phyloP scores from a whole-genome alignment of 2,888 invertebrate species.

The Yponomeuta cagnagella region DNA sequence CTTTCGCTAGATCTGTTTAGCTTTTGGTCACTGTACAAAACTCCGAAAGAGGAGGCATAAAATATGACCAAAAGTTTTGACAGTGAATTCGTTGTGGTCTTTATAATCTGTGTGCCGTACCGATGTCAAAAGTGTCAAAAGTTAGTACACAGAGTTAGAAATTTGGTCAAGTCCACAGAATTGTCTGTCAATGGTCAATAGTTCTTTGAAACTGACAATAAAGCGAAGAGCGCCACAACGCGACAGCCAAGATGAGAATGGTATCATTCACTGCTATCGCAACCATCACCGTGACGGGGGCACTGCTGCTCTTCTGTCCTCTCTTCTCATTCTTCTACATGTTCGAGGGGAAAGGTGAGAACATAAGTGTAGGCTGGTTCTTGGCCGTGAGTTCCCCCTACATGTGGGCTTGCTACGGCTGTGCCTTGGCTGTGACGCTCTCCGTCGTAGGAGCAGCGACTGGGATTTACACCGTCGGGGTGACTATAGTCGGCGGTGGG shows the following conservation, averaged over 20 bases:
- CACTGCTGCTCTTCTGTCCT: neutral
- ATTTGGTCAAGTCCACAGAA: too few species aligned
- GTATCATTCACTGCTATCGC: slow-evolving; percentile 1
- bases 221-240: neutral
- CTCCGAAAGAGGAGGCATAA: too few species aligned
- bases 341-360: slow-evolving; percentile 83
- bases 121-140: too few species aligned
- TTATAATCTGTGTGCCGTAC: too few species aligned
- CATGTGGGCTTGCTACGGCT: slow-evolving; percentile 92
- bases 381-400: slow-evolving; percentile 86
- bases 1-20: too few species aligned
- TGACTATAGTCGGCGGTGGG: slow-evolving; percentile 92
- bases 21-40: too few species aligned
- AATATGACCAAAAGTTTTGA: too few species aligned
- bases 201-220: too few species aligned
- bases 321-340: neutral
- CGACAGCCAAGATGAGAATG: slow-evolving; percentile 32
- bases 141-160: too few species aligned
- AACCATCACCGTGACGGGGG: neutral
- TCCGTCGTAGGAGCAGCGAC: slow-evolving; percentile 94
- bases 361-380: slow-evolving; percentile 87
- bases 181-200: too few species aligned
- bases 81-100: too few species aligned
- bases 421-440: slow-evolving; percentile 88
- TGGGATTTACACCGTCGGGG: slow-evolving; percentile 94